These are phyloP conservation scores for Nannoperca australis DNA, from an alignment of 2,797 vertebrate genomes.

Conservation along the genomic window DNA sequence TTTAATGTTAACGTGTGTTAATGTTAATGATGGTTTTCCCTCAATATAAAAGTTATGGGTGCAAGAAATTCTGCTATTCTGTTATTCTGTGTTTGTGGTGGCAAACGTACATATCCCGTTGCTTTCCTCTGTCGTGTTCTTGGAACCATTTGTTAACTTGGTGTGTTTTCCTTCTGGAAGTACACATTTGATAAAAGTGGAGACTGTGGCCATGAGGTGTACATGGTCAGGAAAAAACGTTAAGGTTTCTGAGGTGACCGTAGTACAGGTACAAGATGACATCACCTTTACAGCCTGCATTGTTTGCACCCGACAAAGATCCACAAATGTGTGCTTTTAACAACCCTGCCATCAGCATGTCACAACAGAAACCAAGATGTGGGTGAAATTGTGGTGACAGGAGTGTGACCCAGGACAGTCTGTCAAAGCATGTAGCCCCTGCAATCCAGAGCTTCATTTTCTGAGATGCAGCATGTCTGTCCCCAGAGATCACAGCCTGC, in stretches of 20 bases:
- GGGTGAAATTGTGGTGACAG: slow-evolving; percentile 23
- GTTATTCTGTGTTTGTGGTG: neutral
- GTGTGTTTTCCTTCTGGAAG: neutral
- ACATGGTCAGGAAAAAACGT: neutral
- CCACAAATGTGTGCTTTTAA: neutral
- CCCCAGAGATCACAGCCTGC: neutral
- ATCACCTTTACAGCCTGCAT: neutral
- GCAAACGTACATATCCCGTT: neutral
- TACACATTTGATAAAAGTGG: neutral
- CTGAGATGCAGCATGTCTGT: slow-evolving; percentile 1
- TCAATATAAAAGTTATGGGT: neutral
- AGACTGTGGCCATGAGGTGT: neutral
- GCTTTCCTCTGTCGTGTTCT: neutral
- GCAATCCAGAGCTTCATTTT: slow-evolving; percentile 4
- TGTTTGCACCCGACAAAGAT: neutral
- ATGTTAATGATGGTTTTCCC: neutral
- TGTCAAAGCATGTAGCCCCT: neutral
- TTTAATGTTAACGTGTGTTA: neutral
- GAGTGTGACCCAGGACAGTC: slow-evolving; percentile 13
- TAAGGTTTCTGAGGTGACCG: neutral
- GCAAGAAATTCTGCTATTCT: neutral
- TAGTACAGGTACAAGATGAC: neutral
- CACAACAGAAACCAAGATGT: slow-evolving; percentile 31
- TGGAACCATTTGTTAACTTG: no score
- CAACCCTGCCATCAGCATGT: slow-evolving; percentile 25